Evolutionary conservation across 1,140 invertebrate species (phyloP), one percentile per base, ranked within the genome.

Genomic region (Sinonovacula constricta): DNA sequence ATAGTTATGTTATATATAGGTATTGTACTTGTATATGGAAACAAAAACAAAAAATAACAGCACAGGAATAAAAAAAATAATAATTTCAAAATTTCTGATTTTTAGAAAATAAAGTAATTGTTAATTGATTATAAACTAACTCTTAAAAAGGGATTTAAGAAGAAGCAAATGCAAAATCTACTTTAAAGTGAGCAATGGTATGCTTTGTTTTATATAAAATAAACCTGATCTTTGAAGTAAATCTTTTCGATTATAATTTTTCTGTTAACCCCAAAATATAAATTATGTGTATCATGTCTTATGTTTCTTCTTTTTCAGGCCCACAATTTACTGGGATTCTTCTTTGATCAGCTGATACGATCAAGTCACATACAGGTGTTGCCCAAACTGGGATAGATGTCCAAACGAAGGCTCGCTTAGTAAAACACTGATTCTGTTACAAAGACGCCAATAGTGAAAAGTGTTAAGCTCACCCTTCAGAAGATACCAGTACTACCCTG

Each of bases 321-420:
- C 31, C 26, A 66, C 10, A 57, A 68, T 59, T 28, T 66, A 5
- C 53, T 77, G 53, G 45, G 51, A 57, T 77, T 77, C 24, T 77
- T 77, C 74, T 77, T 77, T 57, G 53, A 56, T 5, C 18, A 36
- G 7, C 31, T 77, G 30, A 66, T 67, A 49, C 74, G 63, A 7
- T 51, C 15, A 34, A 67, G 74, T 59, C 63, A 36, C 18, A 45
- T 68, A 36, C 39, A 79, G 28, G 63, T 79, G 36, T 33, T 69
- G 34, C 33, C 31, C 34, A n/a, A n/a, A n/a, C n/a, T n/a, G n/a
- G n/a, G n/a, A n/a, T n/a, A n/a, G n/a, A n/a, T n/a, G n/a, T n/a
- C n/a, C n/a, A n/a, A n/a, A n/a, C n/a, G n/a, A n/a, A n/a, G n/a
- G n/a, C n/a, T n/a, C n/a, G n/a, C n/a, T n/a, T n/a, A n/a, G n/a